Evolutionary conservation across 2,888 invertebrate species (phyloP), one percentile per base, ranked within the genome.

Genomic region (Melolontha melolontha): DNA sequence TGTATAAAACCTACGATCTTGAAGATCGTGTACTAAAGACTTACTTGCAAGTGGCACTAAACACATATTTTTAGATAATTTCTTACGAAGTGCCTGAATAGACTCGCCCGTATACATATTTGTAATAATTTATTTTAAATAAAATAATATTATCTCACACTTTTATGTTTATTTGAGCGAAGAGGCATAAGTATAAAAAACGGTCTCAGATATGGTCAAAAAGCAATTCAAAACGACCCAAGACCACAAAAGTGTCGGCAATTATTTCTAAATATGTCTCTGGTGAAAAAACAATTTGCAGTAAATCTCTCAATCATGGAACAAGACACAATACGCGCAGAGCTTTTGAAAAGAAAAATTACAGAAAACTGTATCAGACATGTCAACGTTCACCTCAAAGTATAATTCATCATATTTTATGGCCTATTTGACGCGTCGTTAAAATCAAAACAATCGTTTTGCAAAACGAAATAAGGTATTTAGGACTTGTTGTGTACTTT

Each of bases 371-470:
- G 29, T 10, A 29, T 34, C 27, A 14, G 59, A 12, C 27, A 34
- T 14, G 59, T 62, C 49, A 62, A 47, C 47, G 42, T 14, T 47
- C 16, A 62, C 59, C 59, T 14, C 59, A 62, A 39, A 44, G 34
- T 29, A 39, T 47, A 62, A 47, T 34, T 62, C 39, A 62, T 62
- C 27, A 34, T 49, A n/a, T 10, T 47, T 62, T 47, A 47, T 34
- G n/a, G 41, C 22, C 17, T 47, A 34, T 44, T 39, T 62, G 59
- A 62, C 59, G 27, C 17, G 34, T 47, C 44, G 34, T 47, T 62
- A 62, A 62, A 47, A 62, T 34, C 55, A 62, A 62, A 62, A 47
- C 59, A 62, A 62, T 47, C 14, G 34, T 47, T 10, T 16, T n/a
- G 10, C 14, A 16, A 34, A 29, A 39, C 47, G 40, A 17, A 62